A percentile compares a stretch with the other conserved stretches of the same genome.
Evolutionary conservation across 2,113 vertebrate species (phyloP).

Genomic region (Chinchilla lanigera): DNA sequence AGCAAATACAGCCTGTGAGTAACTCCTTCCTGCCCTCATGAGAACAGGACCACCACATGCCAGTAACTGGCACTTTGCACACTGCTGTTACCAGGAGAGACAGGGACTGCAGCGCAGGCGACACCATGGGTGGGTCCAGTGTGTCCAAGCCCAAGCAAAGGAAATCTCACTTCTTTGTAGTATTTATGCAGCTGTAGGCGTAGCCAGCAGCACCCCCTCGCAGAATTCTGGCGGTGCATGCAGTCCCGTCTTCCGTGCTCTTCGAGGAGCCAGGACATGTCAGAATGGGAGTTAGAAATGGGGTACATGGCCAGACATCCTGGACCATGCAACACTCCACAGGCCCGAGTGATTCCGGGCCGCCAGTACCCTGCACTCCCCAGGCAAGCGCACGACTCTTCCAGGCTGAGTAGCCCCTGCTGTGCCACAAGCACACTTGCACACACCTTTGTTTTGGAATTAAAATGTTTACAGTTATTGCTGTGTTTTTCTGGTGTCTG

Average conservation of each 20-base stretch:
- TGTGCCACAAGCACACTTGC: neutral
- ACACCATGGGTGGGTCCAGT: neutral
- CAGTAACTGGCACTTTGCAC: neutral
- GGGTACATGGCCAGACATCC: neutral
- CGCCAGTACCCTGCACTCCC: rapidly evolving
- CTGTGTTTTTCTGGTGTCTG: neutral
- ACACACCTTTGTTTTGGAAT: slow-evolving; percentile 64
- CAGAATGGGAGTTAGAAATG: neutral
- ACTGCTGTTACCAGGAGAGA: neutral
- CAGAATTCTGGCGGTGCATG: slow-evolving; percentile 4
- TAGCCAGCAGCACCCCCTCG: neutral
- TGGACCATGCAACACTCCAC: neutral
- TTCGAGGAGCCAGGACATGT: neutral
- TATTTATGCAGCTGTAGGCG: neutral
- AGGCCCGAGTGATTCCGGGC: neutral
- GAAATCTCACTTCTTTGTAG: neutral
- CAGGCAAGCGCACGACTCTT: neutral
- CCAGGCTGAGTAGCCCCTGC: neutral
- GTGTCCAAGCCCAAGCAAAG: neutral
- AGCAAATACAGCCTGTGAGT: neutral
- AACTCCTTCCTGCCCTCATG: neutral
- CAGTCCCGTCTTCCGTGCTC: neutral
- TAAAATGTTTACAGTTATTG: slow-evolving; percentile 72
- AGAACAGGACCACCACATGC: slow-evolving; percentile 38
- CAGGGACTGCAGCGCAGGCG: rapidly evolving